Conservation (phyloP, 2,797 vertebrate genomes). For the Coregonus suidteri region DNA sequence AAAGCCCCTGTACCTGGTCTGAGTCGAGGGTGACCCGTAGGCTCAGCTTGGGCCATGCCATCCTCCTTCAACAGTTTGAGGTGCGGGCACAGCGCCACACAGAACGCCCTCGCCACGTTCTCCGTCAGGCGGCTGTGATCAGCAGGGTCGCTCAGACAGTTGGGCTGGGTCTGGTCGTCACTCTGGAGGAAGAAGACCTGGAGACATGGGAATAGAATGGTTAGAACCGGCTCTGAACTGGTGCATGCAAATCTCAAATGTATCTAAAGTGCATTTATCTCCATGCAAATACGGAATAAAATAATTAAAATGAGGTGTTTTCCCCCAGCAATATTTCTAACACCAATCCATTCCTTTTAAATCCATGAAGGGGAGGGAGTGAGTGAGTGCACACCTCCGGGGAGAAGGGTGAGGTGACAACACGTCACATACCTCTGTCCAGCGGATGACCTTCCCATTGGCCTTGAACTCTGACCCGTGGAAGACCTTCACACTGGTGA, state of each 20-base stretch:
- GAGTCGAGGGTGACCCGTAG: slow-evolving; percentile 93
- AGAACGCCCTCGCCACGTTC: slow-evolving; percentile 94
- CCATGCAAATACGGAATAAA: no score
- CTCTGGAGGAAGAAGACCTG: slow-evolving; percentile 97
- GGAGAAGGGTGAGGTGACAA: background rate
- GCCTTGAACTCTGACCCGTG: slow-evolving; percentile 97
- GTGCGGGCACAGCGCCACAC: slow-evolving; percentile 91
- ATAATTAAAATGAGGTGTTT: no score
- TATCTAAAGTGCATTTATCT: no score
- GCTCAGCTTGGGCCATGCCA: slow-evolving; percentile 92
- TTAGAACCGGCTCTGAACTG: no score
- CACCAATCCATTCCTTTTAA: no score
- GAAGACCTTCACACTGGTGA: slow-evolving; percentile 96
- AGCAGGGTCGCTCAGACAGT: slow-evolving; percentile 88
- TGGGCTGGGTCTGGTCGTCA: slow-evolving; percentile 92
- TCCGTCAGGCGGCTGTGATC: slow-evolving; percentile 96
- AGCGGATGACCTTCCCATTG: slow-evolving; percentile 95
- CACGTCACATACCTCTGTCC: slow-evolving; percentile 86
- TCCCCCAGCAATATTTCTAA: no score
- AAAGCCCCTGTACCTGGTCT: slow-evolving; percentile 81
- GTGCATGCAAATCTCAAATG: no score
- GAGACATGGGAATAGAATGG: background rate
- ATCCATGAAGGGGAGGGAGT: no score
- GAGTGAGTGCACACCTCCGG: background rate
- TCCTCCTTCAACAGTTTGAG: slow-evolving; percentile 97